Conservation (phyloP, 2,113 vertebrate genomes). For the Cephalopholis sonnerati region DNA sequence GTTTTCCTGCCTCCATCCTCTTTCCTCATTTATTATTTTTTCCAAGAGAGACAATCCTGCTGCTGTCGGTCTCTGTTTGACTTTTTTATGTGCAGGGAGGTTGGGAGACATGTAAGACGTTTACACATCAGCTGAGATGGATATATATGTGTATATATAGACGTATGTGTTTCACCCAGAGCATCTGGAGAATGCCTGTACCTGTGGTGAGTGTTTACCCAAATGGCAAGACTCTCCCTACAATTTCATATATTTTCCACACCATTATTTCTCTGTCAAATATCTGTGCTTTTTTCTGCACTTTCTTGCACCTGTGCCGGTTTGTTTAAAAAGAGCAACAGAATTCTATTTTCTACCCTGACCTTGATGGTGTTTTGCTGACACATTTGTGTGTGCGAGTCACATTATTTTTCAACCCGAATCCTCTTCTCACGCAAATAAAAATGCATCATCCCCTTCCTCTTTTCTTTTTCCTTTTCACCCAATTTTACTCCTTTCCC, state of each 20-base stretch:
- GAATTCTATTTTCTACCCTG: conserved; percentile 47
- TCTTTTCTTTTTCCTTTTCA: conserved; percentile 9
- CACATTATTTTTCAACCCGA: conserved; percentile 51
- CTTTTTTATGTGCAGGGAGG: conserved; percentile 31
- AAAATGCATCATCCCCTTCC: conserved; percentile 32
- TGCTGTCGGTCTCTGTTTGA: conserved; percentile 40
- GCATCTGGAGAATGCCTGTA: conserved; percentile 22
- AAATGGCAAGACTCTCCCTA: conserved; percentile 15
- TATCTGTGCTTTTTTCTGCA: conserved; percentile 16
- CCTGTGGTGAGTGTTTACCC: conserved; percentile 45
- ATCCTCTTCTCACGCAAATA: conserved; percentile 35
- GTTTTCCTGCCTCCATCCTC: conserved; percentile 60
- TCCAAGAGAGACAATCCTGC: conserved; percentile 43
- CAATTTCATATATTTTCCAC: conserved; percentile 37
- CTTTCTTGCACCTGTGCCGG: conserved; percentile 12
- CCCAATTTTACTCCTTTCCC: conserved; percentile 8
- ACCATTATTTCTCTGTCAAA: conserved; percentile 42
- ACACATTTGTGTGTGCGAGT: conserved; percentile 28
- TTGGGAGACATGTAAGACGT: conserved; percentile 14
- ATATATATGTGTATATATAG: background rate
- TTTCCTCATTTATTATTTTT: conserved; percentile 56
- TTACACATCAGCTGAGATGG: conserved; percentile 27
- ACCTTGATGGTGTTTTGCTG: conserved; percentile 61
- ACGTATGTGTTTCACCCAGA: conserved; percentile 1
- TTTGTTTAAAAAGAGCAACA: conserved; percentile 32